Conservation (phyloP, 1,140 invertebrate genomes). For the Neotoxoptera formosana region DNA sequence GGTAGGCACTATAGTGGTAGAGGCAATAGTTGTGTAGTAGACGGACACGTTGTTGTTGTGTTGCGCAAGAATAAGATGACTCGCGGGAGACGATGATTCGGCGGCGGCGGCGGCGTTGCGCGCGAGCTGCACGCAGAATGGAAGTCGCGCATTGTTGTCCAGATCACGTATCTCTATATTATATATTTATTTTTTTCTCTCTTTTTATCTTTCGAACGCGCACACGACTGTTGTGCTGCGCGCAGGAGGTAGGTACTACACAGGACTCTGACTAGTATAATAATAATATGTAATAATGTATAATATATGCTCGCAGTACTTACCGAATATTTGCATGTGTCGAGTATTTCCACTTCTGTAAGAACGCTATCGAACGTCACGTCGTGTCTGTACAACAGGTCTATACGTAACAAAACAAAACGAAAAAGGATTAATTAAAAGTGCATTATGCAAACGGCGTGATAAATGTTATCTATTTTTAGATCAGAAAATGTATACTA, state of each 20-base stretch:
- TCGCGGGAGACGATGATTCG: slow-evolving; percentile 29
- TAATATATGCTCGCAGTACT: slow-evolving; percentile 64
- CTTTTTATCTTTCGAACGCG: slow-evolving; percentile 22
- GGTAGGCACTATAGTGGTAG: neutral
- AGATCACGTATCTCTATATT: slow-evolving; percentile 26
- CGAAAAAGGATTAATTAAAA: slow-evolving; percentile 56
- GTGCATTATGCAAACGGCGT: slow-evolving; percentile 46
- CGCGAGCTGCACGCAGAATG: slow-evolving; percentile 2
- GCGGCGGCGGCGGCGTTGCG: neutral
- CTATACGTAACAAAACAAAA: slow-evolving; percentile 68
- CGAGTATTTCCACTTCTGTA: slow-evolving; percentile 83
- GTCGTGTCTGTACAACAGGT: slow-evolving; percentile 80
- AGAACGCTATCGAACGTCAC: slow-evolving; percentile 79
- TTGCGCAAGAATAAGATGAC: slow-evolving; percentile 37
- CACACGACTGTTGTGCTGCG: slow-evolving; percentile 11
- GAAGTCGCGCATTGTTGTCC: slow-evolving; percentile 30
- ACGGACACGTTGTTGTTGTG: slow-evolving; percentile 17
- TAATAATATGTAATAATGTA: slow-evolving; percentile 9
- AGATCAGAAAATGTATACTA: slow-evolving; percentile 30
- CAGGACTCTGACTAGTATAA: neutral
- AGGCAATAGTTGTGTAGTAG: neutral
- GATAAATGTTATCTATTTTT: slow-evolving; percentile 45
- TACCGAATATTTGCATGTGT: slow-evolving; percentile 82
- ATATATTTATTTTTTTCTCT: neutral
- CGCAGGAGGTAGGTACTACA: neutral